phyloP scores from a whole-genome alignment of 2,113 vertebrate species.

The Laterallus jamaicensis region DNA sequence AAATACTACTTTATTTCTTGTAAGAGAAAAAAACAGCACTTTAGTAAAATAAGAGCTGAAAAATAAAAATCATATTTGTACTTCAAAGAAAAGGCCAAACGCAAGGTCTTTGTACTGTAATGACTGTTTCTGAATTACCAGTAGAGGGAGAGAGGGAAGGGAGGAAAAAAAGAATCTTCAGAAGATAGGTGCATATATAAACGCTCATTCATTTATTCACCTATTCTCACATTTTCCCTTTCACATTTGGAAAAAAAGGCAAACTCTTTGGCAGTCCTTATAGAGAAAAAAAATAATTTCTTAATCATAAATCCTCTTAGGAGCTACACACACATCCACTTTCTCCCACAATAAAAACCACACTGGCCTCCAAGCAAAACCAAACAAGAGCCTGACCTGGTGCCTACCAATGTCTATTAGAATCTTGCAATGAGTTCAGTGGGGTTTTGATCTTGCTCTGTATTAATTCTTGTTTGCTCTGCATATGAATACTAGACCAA shows the following conservation, averaged over 20 bases:
- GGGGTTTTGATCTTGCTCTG: background rate
- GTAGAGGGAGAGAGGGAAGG: background rate
- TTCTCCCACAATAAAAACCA: background rate
- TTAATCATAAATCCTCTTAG: background rate
- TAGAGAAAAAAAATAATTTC: background rate
- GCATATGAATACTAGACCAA: background rate
- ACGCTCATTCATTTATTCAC: background rate
- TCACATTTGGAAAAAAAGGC: background rate
- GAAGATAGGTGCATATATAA: background rate
- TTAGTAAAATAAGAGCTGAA: background rate
- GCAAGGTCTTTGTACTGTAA: background rate
- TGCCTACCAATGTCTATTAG: background rate
- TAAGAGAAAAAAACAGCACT: background rate
- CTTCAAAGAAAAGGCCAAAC: background rate
- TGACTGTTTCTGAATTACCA: background rate
- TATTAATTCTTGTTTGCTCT: background rate
- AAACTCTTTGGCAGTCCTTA: background rate
- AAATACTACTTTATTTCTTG: background rate
- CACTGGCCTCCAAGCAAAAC: background rate
- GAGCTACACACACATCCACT: background rate
- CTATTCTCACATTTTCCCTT: background rate
- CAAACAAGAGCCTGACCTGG: background rate
- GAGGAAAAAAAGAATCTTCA: background rate
- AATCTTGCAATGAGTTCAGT: background rate
- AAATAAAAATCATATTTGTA: background rate